phyloP scores from a whole-genome alignment of 2,113 vertebrate genomes.

The Bambusicola thoracicus region DNA sequence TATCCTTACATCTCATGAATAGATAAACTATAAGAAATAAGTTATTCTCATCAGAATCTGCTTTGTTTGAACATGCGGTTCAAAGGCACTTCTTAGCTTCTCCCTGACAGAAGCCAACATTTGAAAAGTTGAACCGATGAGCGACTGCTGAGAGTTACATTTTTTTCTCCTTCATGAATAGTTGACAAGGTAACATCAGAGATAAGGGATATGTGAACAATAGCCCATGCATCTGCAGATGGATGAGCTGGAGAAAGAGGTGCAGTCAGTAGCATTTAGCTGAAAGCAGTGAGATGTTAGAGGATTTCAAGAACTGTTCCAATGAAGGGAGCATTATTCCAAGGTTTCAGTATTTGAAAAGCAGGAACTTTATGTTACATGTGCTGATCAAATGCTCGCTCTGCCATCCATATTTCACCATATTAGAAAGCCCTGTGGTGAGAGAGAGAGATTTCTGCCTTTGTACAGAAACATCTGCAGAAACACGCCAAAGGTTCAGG shows the following conservation, averaged over 20 bases:
- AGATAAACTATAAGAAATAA: neutral
- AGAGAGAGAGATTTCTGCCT: neutral
- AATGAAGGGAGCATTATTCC: neutral
- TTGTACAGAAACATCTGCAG: neutral
- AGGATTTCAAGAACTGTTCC: neutral
- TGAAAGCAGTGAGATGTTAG: neutral
- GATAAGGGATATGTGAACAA: neutral
- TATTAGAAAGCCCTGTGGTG: neutral
- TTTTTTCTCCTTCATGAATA: neutral
- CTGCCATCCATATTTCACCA: neutral
- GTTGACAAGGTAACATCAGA: neutral
- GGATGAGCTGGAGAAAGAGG: neutral
- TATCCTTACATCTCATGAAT: neutral
- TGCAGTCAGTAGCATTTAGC: neutral
- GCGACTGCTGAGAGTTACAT: accelerated
- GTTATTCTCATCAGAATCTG: neutral
- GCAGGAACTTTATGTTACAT: neutral
- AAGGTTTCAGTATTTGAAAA: neutral
- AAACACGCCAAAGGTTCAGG: neutral
- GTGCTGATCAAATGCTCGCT: neutral
- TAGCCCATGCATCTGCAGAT: neutral
- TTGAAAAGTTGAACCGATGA: neutral
- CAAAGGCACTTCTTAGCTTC: neutral
- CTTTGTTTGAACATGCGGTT: neutral
- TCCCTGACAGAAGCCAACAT: neutral